Evolutionary conservation across 2,888 invertebrate species (phyloP).

Genomic region (Patella depressa): DNA sequence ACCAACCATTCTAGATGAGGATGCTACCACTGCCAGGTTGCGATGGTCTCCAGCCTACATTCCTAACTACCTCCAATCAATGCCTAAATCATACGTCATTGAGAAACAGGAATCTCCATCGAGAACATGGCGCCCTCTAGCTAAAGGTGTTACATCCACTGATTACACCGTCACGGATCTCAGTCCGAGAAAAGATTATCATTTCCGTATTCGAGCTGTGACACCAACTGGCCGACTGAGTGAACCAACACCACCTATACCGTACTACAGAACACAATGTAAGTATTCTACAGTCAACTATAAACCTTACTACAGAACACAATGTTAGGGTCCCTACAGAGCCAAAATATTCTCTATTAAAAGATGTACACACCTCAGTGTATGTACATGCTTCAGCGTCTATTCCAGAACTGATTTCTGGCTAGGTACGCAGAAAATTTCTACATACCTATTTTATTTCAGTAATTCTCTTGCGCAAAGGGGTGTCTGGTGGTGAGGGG

Average conservation of each 20-base stretch:
- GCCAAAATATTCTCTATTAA: too few relatives aligned
- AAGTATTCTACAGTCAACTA: slow-evolving; percentile 23
- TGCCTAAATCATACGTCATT: slow-evolving; percentile 33
- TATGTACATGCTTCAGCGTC: too few relatives aligned
- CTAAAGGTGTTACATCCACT: slow-evolving; percentile 50
- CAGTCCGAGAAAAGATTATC: slow-evolving; percentile 94
- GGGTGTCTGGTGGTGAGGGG: too few relatives aligned
- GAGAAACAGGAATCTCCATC: slow-evolving; percentile 50
- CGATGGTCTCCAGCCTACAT: slow-evolving; percentile 61
- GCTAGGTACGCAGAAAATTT: too few relatives aligned
- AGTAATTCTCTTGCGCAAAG: too few relatives aligned
- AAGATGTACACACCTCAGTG: too few relatives aligned
- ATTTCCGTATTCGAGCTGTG: slow-evolving; percentile 94
- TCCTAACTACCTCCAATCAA: slow-evolving; percentile 32
- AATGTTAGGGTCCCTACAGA: background rate
- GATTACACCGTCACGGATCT: slow-evolving; percentile 72
- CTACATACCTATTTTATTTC: too few relatives aligned
- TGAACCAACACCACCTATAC: slow-evolving; percentile 89
- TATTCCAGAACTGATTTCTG: too few relatives aligned
- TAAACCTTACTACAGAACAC: slow-evolving; percentile 8
- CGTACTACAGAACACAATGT: slow-evolving; percentile 56
- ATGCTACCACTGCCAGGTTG: slow-evolving; percentile 52
- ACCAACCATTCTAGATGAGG: slow-evolving; percentile 55
- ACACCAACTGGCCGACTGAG: slow-evolving; percentile 88
- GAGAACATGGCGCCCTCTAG: slow-evolving; percentile 54